These are phyloP conservation scores for Dascillus cervinus DNA, from an alignment of 2,888 invertebrate species.

Conservation along the genomic window DNA sequence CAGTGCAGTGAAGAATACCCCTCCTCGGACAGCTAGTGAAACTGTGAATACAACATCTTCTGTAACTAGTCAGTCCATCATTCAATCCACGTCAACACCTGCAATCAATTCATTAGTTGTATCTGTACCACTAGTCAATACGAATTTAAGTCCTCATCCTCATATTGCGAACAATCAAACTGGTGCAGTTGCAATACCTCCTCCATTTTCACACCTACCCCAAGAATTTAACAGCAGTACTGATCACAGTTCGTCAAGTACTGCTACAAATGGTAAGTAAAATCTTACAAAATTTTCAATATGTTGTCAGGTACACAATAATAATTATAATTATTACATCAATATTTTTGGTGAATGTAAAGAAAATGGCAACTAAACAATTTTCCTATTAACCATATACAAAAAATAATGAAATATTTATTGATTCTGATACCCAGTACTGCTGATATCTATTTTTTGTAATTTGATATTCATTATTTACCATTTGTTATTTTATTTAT, in stretches of 20 bases:
- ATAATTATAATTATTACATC: too few relatives aligned
- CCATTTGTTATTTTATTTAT: too few relatives aligned
- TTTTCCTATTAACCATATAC: too few relatives aligned
- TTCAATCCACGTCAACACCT: slow-evolving; percentile 9
- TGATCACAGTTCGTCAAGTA: slow-evolving; percentile 2
- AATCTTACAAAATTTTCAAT: too few relatives aligned
- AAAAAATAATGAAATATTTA: too few relatives aligned
- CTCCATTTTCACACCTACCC: slow-evolving; percentile 9
- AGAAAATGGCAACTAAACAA: too few relatives aligned
- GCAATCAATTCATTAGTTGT: slow-evolving; percentile 45
- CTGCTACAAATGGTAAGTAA: slow-evolving; percentile 4
- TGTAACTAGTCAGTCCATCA: slow-evolving; percentile 14
- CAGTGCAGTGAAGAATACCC: slow-evolving; percentile 10
- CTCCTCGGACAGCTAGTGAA: slow-evolving; percentile 14
- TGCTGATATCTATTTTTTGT: too few relatives aligned
- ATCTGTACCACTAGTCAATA: slow-evolving; percentile 53
- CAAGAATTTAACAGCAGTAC: slow-evolving; percentile 12
- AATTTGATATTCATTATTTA: too few relatives aligned
- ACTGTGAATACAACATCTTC: slow-evolving; percentile 18
- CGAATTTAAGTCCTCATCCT: slow-evolving; percentile 38
- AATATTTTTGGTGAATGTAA: too few relatives aligned
- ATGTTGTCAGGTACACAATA: too few relatives aligned
- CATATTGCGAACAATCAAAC: slow-evolving; percentile 34
- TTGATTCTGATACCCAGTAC: too few relatives aligned
- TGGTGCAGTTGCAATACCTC: slow-evolving; percentile 23